Conservation (phyloP, 2,797 vertebrate species). For the Siniperca obscura region DNA sequence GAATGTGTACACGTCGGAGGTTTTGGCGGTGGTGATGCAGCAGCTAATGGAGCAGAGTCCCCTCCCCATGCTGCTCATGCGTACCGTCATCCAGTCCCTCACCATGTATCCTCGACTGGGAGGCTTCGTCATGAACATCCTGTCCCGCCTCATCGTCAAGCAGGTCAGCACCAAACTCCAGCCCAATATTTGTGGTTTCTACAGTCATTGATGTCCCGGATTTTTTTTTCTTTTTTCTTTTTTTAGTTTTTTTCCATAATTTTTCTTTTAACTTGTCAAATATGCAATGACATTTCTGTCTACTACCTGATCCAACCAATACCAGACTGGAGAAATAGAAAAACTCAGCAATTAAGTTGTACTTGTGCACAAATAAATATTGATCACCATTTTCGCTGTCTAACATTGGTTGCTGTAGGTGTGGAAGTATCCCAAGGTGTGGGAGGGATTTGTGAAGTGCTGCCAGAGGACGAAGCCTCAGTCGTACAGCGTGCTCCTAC, state of each 20-base stretch:
- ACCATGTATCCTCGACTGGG: constrained; percentile 95
- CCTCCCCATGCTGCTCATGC: constrained; percentile 95
- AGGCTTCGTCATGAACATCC: constrained; percentile 97
- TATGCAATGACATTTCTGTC: not conserved
- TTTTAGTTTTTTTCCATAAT: not conserved
- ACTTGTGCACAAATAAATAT: too few species aligned
- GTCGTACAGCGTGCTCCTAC: constrained; percentile 93
- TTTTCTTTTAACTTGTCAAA: not conserved
- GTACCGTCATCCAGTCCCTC: constrained; percentile 97
- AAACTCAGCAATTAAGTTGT: too few species aligned
- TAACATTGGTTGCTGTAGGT: constrained; percentile 85
- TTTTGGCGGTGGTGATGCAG: constrained; percentile 97
- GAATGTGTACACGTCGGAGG: constrained; percentile 96
- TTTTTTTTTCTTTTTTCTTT: too few species aligned
- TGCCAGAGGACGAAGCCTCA: constrained; percentile 96
- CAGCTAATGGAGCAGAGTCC: constrained; percentile 97
- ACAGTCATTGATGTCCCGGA: not conserved
- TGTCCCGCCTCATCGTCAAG: constrained; percentile 94
- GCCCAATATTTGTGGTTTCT: not conserved
- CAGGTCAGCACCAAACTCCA: constrained; percentile 83
- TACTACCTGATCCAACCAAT: too few species aligned
- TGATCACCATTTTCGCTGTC: too few species aligned
- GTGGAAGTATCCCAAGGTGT: constrained; percentile 97
- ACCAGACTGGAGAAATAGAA: too few species aligned
- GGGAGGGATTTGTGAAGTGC: constrained; percentile 98